Evolutionary conservation across 2,888 invertebrate genomes (phyloP).

Genomic region (Cephus pulcher): DNA sequence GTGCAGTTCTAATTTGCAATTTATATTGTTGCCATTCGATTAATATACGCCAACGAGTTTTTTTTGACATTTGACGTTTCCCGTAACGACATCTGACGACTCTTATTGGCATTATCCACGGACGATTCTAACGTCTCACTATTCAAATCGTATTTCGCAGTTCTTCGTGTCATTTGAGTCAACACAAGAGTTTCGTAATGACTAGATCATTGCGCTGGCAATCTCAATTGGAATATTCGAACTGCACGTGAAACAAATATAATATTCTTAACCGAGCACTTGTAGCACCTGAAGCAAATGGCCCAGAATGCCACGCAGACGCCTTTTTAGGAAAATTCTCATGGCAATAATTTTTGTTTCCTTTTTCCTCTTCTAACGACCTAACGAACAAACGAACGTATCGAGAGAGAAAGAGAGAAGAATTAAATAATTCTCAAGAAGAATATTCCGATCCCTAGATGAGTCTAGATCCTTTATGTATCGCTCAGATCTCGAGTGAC

Average conservation of each 20-base stretch:
- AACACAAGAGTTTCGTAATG: conserved; percentile 38
- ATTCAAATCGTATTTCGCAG: neutral
- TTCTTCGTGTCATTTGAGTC: conserved; percentile 25
- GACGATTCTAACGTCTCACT: neutral
- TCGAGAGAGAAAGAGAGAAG: neutral
- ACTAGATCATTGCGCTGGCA: conserved; percentile 50
- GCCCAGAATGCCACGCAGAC: neutral
- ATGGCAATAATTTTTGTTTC: neutral
- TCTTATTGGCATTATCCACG: neutral
- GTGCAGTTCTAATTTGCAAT: neutral
- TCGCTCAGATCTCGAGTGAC: conserved; percentile 26
- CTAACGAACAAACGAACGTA: neutral
- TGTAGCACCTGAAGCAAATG: neutral
- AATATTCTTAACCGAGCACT: neutral
- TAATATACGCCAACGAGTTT: neutral
- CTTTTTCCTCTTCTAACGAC: neutral
- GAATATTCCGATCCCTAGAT: no score
- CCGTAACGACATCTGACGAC: neutral
- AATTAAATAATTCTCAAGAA: no score
- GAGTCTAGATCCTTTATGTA: no score
- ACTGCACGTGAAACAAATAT: neutral
- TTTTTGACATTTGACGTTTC: neutral
- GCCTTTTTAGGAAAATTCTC: neutral
- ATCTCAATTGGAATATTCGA: conserved; percentile 19
- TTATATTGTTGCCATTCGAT: neutral